Percentiles rank a stretch among this genome's conserved stretches.
These are phyloP conservation scores for Spongilla lacustris DNA, from an alignment of 37 sponge, comb jelly and placozoan species.

Conservation along the genomic window DNA sequence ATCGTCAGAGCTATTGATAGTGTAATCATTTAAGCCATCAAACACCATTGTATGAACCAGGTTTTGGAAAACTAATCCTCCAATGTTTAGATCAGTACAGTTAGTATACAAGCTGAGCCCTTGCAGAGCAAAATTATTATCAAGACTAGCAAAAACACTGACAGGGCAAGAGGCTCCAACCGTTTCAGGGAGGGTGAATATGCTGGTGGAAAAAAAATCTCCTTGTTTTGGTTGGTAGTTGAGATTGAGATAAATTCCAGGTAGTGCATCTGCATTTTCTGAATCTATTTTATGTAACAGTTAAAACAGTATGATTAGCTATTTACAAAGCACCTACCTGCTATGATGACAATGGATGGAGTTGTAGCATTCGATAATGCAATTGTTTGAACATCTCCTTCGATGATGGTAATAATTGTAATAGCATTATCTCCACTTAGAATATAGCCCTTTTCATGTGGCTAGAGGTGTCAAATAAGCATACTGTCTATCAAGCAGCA, in stretches of 20 bases:
- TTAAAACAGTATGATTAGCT: not conserved
- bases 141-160: not conserved
- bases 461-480: not conserved
- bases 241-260: not conserved
- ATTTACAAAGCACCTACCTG: not conserved
- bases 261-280: not conserved
- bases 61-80: conserved; percentile 1
- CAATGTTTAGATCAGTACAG: not conserved
- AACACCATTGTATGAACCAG: not conserved
- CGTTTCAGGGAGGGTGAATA: not conserved
- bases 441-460: not conserved
- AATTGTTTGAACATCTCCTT: not conserved
- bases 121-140: not conserved
- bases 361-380: not conserved
- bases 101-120: not conserved
- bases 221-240: not conserved
- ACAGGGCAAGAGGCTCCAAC: not conserved
- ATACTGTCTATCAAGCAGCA: no score
- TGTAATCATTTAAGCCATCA: not conserved
- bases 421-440: not conserved
- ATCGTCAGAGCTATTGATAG: not conserved
- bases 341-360: not conserved
- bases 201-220: not conserved
- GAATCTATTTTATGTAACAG: not conserved
- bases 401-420: not conserved